Conservation (phyloP, 2,888 invertebrate species). For the Phasia obesa region DNA sequence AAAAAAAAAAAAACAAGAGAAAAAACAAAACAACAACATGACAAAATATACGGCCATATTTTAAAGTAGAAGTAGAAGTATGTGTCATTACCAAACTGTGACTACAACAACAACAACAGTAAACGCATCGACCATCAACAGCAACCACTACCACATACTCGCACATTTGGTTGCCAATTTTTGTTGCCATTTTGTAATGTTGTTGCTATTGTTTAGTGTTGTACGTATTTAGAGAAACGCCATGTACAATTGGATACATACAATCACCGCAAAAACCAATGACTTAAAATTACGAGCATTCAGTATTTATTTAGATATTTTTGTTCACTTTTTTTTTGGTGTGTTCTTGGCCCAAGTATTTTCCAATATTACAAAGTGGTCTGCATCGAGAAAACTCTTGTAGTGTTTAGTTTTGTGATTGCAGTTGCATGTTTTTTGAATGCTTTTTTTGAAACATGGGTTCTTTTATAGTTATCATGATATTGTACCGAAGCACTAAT, state of each 20-base stretch:
- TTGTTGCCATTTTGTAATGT: slow-evolving; percentile 37
- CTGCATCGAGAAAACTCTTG: slow-evolving; percentile 51
- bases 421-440: slow-evolving; percentile 22
- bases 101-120: not conserved
- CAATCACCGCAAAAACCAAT: slow-evolving; percentile 68
- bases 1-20: not conserved
- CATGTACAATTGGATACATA: slow-evolving; percentile 57
- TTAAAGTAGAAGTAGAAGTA: slow-evolving; percentile 8
- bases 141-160: slow-evolving; percentile 54
- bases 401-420: slow-evolving; percentile 54
- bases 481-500: not conserved
- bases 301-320: slow-evolving; percentile 37
- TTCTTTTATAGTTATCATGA: not conserved
- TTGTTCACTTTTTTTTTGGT: slow-evolving; percentile 5
- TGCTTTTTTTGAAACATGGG: slow-evolving; percentile 7
- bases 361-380: slow-evolving; percentile 49
- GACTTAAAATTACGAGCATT: slow-evolving; percentile 68
- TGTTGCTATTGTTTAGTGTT: slow-evolving; percentile 50
- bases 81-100: slow-evolving; percentile 30
- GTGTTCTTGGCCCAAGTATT: slow-evolving; percentile 2
- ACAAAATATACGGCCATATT: slow-evolving; percentile 25
- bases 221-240: slow-evolving; percentile 48
- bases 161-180: slow-evolving; percentile 69
- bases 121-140: not conserved
- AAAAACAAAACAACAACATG: slow-evolving; percentile 52